Percentiles rank a stretch among this genome's conserved stretches.
Evolutionary conservation across 2,113 vertebrate genomes (phyloP).

Genomic region (Oenanthe melanoleuca): DNA sequence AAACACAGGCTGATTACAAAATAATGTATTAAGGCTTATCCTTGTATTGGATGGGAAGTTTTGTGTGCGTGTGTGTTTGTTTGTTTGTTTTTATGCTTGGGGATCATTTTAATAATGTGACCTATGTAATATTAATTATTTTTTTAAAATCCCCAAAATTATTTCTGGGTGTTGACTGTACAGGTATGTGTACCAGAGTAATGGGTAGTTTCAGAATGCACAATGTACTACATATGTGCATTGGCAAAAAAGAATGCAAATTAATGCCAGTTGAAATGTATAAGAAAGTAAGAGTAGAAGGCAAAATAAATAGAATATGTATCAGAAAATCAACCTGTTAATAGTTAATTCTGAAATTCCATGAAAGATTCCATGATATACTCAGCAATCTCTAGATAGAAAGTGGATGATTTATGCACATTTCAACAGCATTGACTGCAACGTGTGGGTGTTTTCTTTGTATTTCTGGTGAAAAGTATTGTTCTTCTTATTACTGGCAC

Average conservation of each 20-base stretch:
- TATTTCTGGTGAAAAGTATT: constrained; percentile 48
- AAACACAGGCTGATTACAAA: neutral
- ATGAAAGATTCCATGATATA: neutral
- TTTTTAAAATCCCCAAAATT: neutral
- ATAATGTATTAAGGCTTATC: neutral
- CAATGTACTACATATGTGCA: constrained; percentile 38
- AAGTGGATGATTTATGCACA: constrained; percentile 5
- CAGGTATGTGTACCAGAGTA: constrained; percentile 55
- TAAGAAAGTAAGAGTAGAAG: neutral
- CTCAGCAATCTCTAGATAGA: neutral
- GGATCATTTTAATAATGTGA: neutral
- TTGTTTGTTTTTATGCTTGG: neutral
- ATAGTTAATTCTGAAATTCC: neutral
- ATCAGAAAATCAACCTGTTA: neutral
- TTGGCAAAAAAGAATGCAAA: constrained; percentile 74
- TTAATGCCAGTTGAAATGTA: constrained; percentile 77
- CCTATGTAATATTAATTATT: neutral
- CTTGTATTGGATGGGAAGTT: neutral
- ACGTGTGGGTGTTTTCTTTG: constrained; percentile 17
- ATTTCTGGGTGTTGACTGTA: constrained; percentile 12
- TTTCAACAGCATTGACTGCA: constrained; percentile 61
- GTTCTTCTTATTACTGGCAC: neutral
- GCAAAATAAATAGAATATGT: neutral
- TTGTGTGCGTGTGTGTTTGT: neutral
- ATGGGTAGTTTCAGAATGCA: constrained; percentile 67